Percentiles rank a stretch among this genome's conserved stretches.
phyloP scores from a whole-genome alignment of 2,888 invertebrate genomes.

The Diplazon laetatorius region DNA sequence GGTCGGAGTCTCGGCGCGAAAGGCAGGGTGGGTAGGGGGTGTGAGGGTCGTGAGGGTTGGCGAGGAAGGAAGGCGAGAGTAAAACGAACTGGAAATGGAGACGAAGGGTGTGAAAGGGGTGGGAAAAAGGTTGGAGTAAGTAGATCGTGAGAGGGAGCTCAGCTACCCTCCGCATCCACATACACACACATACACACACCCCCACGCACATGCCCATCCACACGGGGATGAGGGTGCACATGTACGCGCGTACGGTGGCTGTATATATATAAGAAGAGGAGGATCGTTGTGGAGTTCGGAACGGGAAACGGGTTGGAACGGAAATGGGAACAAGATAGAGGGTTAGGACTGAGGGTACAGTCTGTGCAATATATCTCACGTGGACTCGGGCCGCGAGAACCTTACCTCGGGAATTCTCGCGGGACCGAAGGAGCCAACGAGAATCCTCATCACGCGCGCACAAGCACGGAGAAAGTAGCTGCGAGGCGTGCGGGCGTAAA shows the following conservation, averaged over 20 bases:
- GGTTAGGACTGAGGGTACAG: conserved; percentile 16
- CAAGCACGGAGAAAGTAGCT: conserved; percentile 21
- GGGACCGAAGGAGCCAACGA: conserved; percentile 39
- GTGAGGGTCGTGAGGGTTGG: not conserved
- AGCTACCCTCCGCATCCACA: not conserved
- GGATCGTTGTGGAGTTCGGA: conserved; percentile 16
- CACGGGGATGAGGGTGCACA: too few relatives aligned
- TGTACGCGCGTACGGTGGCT: too few relatives aligned
- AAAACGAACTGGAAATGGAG: conserved; percentile 39
- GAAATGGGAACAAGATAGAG: conserved; percentile 55
- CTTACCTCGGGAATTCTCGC: conserved; percentile 38
- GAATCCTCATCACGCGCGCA: conserved; percentile 31
- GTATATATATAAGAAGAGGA: conserved; percentile 13
- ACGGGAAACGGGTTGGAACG: conserved; percentile 14
- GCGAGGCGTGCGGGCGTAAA: conserved; percentile 57
- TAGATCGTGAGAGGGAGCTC: conserved; percentile 23
- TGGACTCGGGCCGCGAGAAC: conserved; percentile 23
- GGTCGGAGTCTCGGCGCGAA: too few relatives aligned
- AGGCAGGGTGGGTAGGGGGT: too few relatives aligned
- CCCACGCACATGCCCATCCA: too few relatives aligned
- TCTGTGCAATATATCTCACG: conserved; percentile 9
- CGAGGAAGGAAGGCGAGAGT: conserved; percentile 19
- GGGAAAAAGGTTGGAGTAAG: conserved; percentile 26
- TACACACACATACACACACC: not conserved
- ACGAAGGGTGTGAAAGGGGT: conserved; percentile 33